phyloP scores from a whole-genome alignment of 2,113 vertebrate genomes.

The Rallus limicola region DNA sequence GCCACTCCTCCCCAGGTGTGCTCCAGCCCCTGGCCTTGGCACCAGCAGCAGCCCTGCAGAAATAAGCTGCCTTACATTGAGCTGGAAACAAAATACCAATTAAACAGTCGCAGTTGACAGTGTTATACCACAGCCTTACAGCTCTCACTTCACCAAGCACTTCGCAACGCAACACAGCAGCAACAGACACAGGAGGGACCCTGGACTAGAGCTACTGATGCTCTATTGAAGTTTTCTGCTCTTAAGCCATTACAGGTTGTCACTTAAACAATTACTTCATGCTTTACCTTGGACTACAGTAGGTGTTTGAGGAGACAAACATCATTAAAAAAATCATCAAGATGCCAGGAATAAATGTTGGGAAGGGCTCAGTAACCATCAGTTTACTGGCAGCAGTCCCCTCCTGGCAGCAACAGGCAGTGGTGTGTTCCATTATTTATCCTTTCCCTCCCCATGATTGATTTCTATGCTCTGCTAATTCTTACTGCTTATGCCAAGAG shows the following conservation, averaged over 20 bases:
- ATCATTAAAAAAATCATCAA: not conserved
- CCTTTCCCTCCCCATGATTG: not conserved
- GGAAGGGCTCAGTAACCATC: not conserved
- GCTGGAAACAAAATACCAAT: not conserved
- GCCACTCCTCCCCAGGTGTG: not conserved
- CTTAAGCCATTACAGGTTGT: not conserved
- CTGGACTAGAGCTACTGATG: not conserved
- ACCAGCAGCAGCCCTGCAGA: not conserved
- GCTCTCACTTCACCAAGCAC: not conserved
- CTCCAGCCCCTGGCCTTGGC: not conserved
- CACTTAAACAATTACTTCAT: not conserved
- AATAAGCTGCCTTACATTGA: not conserved
- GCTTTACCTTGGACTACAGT: not conserved
- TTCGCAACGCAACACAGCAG: not conserved
- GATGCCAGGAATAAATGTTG: not conserved
- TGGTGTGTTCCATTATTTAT: not conserved
- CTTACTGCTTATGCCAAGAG: not conserved
- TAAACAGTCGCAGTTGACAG: accelerated
- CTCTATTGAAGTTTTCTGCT: not conserved
- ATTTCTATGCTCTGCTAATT: not conserved
- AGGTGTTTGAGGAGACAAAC: not conserved
- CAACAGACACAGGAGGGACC: not conserved
- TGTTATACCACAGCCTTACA: not conserved
- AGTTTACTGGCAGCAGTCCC: not conserved
- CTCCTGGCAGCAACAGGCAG: not conserved